Base-by-base conservation (phyloP, 1,140 invertebrate species). In the Drosophila lowei region DNA sequence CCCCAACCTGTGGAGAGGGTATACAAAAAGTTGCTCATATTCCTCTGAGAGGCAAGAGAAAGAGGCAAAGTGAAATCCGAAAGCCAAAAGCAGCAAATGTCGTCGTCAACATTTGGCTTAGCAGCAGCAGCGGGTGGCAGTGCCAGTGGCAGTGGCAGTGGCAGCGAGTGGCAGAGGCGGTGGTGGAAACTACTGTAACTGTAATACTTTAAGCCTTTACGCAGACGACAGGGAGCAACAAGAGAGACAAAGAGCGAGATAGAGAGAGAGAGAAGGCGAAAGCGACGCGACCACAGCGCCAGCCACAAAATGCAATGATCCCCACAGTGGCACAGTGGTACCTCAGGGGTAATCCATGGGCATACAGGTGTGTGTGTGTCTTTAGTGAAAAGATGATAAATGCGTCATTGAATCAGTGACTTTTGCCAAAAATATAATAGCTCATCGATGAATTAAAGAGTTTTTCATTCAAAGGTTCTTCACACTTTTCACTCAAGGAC, bases 171-270 rank as follows among this genome's bases (percentile, higher is more conserved):
- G 38, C 6, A 18, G 23, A 5, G 23, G 44, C 11, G 13, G 46
- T 46, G 8, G 46, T 43, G 63, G 21, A 21, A 71, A 59, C 72
- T 80, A 81, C 83, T 85, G 73, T 81, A 77, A 81, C 81, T 75
- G 81, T 86, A 86, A 86, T 86, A 88, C 81, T 86, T 86, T 86
- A 86, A 86, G 83, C 81, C 81, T 68, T 79, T 85, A 84, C 79
- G 79, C 79, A 83, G 79, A 79, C 79, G 76, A 79, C 79, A 84
- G 23, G 4, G 0, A 25, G 23, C 23, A 25, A 25, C 23, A 25
- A 25, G 23, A 25, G 23, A 25, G 76, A 79, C 79, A 84, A 23
- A 4, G 25, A 6, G 13, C 13, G 18, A 9, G 18, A 8, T 41
- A 16, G 34, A 6, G 21, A 13, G 57, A 3, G n/a, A 3, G 28